A percentile compares a stretch with the other conserved stretches of the same genome.
phyloP scores from a whole-genome alignment of 2,797 vertebrate genomes.

The Vireo griseus region DNA sequence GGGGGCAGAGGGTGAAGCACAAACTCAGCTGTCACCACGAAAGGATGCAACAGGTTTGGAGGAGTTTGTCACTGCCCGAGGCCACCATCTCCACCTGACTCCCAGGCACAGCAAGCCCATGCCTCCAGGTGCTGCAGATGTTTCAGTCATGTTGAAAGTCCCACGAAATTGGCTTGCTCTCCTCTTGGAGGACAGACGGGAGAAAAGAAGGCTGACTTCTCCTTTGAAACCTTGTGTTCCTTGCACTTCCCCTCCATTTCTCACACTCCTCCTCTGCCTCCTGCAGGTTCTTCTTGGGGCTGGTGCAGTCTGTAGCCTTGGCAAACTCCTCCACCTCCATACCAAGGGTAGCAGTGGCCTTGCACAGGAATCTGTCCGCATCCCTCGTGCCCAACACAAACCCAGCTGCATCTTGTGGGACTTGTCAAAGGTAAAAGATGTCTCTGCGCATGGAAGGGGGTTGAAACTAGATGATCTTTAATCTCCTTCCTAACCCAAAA shows the following conservation, averaged over 20 bases:
- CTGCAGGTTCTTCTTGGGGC: not conserved
- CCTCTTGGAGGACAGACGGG: not conserved
- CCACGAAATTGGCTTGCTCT: not conserved
- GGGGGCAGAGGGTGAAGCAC: not conserved
- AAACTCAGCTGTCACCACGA: not conserved
- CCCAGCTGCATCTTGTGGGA: not conserved
- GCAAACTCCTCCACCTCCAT: not conserved
- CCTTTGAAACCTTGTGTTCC: not conserved
- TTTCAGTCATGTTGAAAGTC: not conserved
- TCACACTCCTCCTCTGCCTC: not conserved
- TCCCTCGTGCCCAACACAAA: not conserved
- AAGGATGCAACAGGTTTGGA: not conserved
- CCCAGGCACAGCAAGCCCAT: rapidly evolving
- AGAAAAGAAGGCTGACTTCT: not conserved
- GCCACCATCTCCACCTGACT: rapidly evolving
- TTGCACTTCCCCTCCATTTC: not conserved
- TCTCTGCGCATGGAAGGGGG: not conserved
- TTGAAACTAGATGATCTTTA: not conserved
- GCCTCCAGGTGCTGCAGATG: not conserved
- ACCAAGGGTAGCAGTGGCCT: not conserved
- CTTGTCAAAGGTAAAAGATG: not conserved
- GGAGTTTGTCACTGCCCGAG: not conserved
- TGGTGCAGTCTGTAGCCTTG: not conserved
- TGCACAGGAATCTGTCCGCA: not conserved
- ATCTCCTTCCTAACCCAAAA: not conserved